Base-by-base conservation (phyloP, 2,113 vertebrate genomes). In the Mesitornis unicolor region DNA sequence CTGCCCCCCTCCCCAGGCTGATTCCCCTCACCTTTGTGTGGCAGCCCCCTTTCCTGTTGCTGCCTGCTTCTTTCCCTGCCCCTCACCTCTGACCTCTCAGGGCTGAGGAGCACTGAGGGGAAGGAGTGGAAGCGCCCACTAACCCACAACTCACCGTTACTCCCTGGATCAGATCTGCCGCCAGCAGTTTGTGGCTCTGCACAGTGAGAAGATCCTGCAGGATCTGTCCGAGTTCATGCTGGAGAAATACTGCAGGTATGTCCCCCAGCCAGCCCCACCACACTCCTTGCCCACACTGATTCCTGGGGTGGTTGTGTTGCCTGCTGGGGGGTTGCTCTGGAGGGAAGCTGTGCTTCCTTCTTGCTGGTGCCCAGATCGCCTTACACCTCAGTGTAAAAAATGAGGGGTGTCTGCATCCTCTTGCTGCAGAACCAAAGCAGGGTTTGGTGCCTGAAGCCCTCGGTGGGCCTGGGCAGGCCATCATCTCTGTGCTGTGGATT, bases 181-280 rank as follows among this genome's bases (percentile, higher is more conserved):
- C 11, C 99, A 99, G 94, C 99, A 99, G 97, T 99, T 99, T 2
- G 98, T 99, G 61, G 97, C 96, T 25, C 97, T 99, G 78, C 99
- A 99, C 96, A 99, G 98, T 5, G 98, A 99, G 95, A 99, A 99
- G 38, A 99, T 99, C 95, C 98, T 99, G 47, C 95, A 99, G 56
- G 97, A 99, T 65, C 98, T 99, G 81, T 99, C 99, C 13, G 31
- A 71, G 78, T 99, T 99, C 96, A 98, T 99, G 96, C 82, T 99
- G 53, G 21, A 93, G 43, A 99, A 99, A 36, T 99, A 99, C 94
- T 98, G 98, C 96, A 25, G 84, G 10, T 22, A 40, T 6, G 35
- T 73, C 43, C 95, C 16, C 38, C 21, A 13, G 2, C 1, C 12
- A 8, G n/a, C 17, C 40, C 3, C 2, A 1, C 47, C 33, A 22